phyloP scores from a whole-genome alignment of 2,113 vertebrate genomes.

The Athene noctua region DNA sequence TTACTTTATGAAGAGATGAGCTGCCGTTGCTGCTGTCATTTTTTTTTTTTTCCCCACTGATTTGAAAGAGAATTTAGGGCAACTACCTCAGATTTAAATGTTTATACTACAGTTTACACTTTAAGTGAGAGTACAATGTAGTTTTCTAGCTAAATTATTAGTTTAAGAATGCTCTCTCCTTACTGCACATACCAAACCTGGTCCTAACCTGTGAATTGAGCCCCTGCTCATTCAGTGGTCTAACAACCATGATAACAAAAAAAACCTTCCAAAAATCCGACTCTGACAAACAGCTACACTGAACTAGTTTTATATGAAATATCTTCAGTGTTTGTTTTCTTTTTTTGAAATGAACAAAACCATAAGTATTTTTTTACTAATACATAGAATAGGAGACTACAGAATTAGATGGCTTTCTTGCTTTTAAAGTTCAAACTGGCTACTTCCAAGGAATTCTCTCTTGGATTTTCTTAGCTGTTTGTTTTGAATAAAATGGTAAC shows the following conservation, averaged over 20 bases:
- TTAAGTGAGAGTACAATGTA: not conserved
- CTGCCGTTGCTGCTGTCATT: not conserved
- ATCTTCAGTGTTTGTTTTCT: not conserved
- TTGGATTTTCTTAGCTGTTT: not conserved
- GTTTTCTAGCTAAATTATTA: not conserved
- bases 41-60: not conserved
- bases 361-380: not conserved
- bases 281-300: not conserved
- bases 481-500: not conserved
- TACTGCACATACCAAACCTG: not conserved
- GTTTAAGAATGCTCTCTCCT: not conserved
- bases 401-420: not conserved
- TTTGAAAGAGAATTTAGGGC: not conserved
- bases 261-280: not conserved
- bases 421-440: not conserved
- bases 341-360: not conserved
- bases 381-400: not conserved
- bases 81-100: not conserved
- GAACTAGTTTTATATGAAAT: not conserved
- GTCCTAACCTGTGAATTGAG: not conserved
- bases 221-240: not conserved
- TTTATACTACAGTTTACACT: not conserved
- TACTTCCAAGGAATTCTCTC: not conserved
- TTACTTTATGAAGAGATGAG: not conserved
- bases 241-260: not conserved